Percentiles rank a stretch among this genome's conserved stretches.
These are phyloP conservation scores for Lepus oiostolus DNA, from an alignment of 2,797 vertebrate species.

Conservation along the genomic window DNA sequence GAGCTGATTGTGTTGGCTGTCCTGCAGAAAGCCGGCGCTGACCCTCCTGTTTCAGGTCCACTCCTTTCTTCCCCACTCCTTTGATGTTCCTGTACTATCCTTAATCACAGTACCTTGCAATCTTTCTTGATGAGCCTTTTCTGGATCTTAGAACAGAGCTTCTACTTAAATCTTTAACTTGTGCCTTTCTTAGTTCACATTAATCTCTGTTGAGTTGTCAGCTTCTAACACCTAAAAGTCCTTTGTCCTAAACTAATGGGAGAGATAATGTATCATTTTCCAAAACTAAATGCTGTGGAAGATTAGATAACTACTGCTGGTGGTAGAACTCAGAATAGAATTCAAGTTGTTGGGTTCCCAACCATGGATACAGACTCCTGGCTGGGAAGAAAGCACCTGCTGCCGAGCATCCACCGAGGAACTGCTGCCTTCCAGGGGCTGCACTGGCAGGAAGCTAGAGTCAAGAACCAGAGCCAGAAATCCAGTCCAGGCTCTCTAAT, in stretches of 20 bases:
- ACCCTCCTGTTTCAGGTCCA: background rate
- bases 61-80: background rate
- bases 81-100: too few relatives aligned
- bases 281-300: background rate
- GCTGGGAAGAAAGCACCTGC: background rate
- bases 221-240: background rate
- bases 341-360: background rate
- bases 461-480: too few relatives aligned
- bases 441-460: too few relatives aligned
- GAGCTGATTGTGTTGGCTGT: fast-evolving
- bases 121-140: background rate
- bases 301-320: background rate
- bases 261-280: background rate
- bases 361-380: background rate
- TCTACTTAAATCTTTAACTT: conserved; percentile 13
- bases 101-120: background rate
- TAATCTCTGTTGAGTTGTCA: background rate
- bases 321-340: background rate
- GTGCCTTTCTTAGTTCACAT: background rate
- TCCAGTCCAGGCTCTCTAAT: too few relatives aligned
- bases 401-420: background rate
- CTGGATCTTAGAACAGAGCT: background rate
- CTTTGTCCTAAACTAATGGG: background rate
- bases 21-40: background rate
- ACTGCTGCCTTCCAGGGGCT: background rate